These are phyloP conservation scores for Euthynnus affinis DNA, from an alignment of 2,797 vertebrate species.

Conservation along the genomic window DNA sequence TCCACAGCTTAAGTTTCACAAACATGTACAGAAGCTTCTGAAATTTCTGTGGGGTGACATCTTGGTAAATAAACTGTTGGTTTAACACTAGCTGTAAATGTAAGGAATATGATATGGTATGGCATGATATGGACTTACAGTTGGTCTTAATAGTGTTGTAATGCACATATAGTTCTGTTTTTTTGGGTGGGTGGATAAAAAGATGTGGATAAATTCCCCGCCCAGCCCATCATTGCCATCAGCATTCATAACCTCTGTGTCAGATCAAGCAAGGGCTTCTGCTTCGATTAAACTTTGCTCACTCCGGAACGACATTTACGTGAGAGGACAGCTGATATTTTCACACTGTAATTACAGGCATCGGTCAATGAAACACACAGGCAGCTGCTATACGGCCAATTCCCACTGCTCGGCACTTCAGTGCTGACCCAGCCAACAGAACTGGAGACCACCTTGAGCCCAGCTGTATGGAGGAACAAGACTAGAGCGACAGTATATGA, in stretches of 20 bases:
- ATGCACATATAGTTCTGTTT: not conserved
- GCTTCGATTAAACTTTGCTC: conserved; percentile 81
- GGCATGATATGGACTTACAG: too few species aligned
- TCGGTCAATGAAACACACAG: conserved; percentile 75
- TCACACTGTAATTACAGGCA: conserved; percentile 79
- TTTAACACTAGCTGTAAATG: not conserved
- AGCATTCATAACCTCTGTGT: conserved; percentile 68
- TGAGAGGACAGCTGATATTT: conserved; percentile 79
- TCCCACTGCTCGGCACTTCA: conserved; percentile 40
- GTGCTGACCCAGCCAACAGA: conserved; percentile 22
- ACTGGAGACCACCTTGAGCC: conserved; percentile 10
- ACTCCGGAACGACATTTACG: conserved; percentile 72
- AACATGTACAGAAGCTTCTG: conserved; percentile 10
- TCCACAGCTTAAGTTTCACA: conserved; percentile 1
- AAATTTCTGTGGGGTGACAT: conserved; percentile 1
- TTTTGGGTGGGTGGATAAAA: not conserved
- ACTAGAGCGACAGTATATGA: not conserved
- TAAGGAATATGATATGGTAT: too few species aligned
- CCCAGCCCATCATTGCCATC: conserved; percentile 41
- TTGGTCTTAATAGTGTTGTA: not conserved
- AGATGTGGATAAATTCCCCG: conserved; percentile 21
- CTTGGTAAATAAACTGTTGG: not conserved
- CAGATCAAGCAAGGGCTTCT: conserved; percentile 63
- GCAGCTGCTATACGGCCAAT: conserved; percentile 38
- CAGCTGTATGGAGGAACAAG: not conserved